phyloP scores from a whole-genome alignment of 1,140 invertebrate genomes.

The Diuraphis noxia region DNA sequence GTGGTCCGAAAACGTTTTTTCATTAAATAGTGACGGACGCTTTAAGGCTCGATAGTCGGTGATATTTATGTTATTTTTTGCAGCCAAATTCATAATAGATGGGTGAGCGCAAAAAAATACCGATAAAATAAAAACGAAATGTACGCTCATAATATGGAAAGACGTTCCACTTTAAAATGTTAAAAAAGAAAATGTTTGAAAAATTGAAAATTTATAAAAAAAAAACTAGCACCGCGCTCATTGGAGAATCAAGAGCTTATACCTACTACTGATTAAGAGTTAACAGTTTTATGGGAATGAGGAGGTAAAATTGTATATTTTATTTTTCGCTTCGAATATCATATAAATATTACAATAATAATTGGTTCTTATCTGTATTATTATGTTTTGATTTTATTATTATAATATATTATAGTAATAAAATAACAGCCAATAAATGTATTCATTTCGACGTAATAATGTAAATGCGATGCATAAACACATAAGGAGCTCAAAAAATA shows the following conservation, averaged over 20 bases:
- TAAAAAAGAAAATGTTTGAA: background rate
- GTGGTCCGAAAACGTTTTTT: background rate
- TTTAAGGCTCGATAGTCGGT: background rate
- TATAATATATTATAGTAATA: no score
- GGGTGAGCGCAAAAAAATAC: background rate
- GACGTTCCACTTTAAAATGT: background rate
- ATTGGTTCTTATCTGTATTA: no score
- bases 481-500: background rate
- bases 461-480: background rate
- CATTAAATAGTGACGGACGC: background rate
- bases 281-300: no score
- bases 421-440: background rate
- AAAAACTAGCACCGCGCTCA: background rate
- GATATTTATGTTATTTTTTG: background rate
- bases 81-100: background rate
- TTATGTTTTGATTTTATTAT: no score
- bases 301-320: no score
- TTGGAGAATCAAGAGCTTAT: background rate
- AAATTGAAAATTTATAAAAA: background rate
- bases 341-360: no score
- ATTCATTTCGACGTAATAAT: background rate
- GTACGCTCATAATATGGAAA: background rate
- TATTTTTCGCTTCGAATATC: no score
- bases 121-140: background rate
- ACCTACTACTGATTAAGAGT: no score